Conservation (phyloP, 2,888 invertebrate species). For the Drosophila eohydei region DNA sequence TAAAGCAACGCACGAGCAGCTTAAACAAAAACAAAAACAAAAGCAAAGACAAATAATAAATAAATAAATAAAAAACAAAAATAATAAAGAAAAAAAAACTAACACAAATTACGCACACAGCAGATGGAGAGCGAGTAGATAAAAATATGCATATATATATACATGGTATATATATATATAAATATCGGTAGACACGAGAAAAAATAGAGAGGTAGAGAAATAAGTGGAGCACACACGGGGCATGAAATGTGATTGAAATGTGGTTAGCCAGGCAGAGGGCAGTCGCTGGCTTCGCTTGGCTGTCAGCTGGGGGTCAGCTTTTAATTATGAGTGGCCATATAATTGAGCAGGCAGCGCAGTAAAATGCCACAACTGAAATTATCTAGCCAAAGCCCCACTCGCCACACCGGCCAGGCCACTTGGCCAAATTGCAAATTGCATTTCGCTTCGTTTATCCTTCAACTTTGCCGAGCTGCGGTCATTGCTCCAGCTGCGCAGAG, state of each 20-base stretch:
- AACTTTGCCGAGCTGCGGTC: slow-evolving; percentile 79
- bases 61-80: slow-evolving; percentile 24
- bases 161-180: slow-evolving; percentile 1
- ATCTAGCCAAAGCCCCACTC: not conserved
- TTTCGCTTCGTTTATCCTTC: slow-evolving; percentile 70
- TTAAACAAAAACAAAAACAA: not conserved
- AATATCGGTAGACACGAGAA: not conserved
- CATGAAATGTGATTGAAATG: slow-evolving; percentile 42
- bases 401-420: not conserved
- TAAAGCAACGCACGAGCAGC: slow-evolving; percentile 15
- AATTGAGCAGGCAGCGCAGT: slow-evolving; percentile 11
- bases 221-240: slow-evolving; percentile 31
- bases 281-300: not conserved
- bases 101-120: slow-evolving; percentile 33
- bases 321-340: slow-evolving; percentile 40
- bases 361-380: slow-evolving; percentile 12
- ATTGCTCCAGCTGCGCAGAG: slow-evolving; percentile 70
- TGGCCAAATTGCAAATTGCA: slow-evolving; percentile 43
- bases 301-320: slow-evolving; percentile 27
- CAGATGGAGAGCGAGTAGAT: slow-evolving; percentile 33
- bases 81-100: slow-evolving; percentile 27
- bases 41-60: slow-evolving; percentile 19
- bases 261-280: slow-evolving; percentile 2
- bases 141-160: slow-evolving; percentile 59
- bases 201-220: slow-evolving; percentile 5